Base-by-base conservation (phyloP, 2,888 invertebrate species). In the Lasioglossum figueresi region DNA sequence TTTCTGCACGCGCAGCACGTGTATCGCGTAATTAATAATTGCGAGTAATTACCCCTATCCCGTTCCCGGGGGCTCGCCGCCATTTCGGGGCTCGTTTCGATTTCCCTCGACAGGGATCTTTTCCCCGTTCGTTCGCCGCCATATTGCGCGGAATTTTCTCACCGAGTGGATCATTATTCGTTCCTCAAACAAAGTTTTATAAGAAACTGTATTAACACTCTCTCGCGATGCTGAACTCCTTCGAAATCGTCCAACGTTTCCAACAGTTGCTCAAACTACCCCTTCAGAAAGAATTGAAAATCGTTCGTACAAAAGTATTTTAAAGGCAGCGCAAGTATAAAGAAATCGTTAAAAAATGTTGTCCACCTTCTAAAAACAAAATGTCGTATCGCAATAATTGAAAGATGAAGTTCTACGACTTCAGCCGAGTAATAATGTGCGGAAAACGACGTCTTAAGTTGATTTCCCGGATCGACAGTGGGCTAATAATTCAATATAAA, bases 11-110 rank as follows among this genome's bases (percentile, higher is more conserved):
- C 31, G 73, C 78, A 80, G 66, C 83, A 68, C 85, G 86, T 71
- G 74, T 79, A 80, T 71, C 75, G 40, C 80, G 81, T 83, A 84
- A 88, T 88, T 90, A 88, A 91, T 90, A 90, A 90, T 91, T 82
- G 86, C 87, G 86, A 85, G 81, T 90, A 86, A 90, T 90, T 89
- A 84, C 84, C 88, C 78, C 80, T 85, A 82, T 86, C 86, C 63
- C 71, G 80, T 82, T 80, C 80, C 86, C 86, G 72, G 27, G 56
- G 68, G n/a, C 23, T n/a, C 45, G 34, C 34, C n/a, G 31, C 37
- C 68, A 71, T 79, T 76, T 76, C 73, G 71, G 27, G 48, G 52
- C 16, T 34, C 45, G 48, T 73, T 73, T 10, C 72, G 63, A 80
- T 80, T 80, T 72, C 63, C 68, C 76, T n/a, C 74, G 79, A 27